A percentile compares a stretch with the other conserved stretches of the same genome.
Conservation (phyloP, 2,888 invertebrate genomes). For the Pterobdella sp. region DNA sequence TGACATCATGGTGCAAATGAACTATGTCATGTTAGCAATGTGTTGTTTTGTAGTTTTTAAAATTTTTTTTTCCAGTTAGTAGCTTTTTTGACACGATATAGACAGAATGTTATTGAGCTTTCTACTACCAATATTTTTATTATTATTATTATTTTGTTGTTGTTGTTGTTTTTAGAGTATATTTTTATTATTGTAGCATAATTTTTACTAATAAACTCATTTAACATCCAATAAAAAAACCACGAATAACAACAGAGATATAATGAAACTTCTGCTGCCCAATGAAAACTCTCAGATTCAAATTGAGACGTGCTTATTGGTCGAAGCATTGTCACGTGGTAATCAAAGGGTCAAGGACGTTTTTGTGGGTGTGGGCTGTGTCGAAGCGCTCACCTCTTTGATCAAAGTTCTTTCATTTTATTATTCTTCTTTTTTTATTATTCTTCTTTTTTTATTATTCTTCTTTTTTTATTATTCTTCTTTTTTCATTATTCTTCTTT, state of each 20-base stretch:
- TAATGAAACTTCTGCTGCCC: neutral
- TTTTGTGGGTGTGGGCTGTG: neutral
- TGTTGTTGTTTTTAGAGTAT: neutral
- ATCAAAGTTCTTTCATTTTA: neutral
- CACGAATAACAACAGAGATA: neutral
- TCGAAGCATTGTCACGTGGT: slow-evolving; percentile 9
- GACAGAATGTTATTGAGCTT: no score
- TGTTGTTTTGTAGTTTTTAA: no score
- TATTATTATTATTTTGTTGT: neutral
- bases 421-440: neutral
- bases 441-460: neutral
- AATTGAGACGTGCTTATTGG: slow-evolving; percentile 4
- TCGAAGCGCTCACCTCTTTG: neutral
- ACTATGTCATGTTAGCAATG: no score
- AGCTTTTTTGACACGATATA: no score
- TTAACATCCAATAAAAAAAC: neutral
- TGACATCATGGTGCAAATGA: no score
- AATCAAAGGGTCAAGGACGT: neutral
- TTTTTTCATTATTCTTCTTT: neutral
- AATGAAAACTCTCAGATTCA: slow-evolving; percentile 6
- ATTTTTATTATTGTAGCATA: neutral
- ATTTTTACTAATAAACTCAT: neutral
- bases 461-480: neutral
- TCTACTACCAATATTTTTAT: neutral
- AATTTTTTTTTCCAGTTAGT: no score